phyloP scores from a whole-genome alignment of 2,888 invertebrate genomes.

The Brachypalpus laphriformis region DNA sequence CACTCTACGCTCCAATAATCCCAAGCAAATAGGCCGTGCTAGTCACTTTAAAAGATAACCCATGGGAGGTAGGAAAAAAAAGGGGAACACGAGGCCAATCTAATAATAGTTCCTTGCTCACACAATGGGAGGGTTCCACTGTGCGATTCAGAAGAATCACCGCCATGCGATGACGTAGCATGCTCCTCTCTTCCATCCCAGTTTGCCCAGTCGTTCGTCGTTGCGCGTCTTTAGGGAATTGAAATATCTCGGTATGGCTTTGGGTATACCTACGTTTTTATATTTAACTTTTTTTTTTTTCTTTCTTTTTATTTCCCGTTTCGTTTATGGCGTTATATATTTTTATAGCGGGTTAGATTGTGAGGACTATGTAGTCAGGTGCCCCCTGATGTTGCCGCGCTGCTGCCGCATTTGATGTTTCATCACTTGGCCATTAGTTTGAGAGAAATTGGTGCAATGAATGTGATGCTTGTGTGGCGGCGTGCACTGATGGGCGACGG shows the following conservation, averaged over 20 bases:
- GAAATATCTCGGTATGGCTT: slow-evolving; percentile 48
- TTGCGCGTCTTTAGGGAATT: slow-evolving; percentile 60
- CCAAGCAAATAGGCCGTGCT: slow-evolving; percentile 61
- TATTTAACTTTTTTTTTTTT: slow-evolving; percentile 4
- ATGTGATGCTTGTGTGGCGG: slow-evolving; percentile 22
- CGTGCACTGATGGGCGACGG: slow-evolving; percentile 28
- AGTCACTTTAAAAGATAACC: slow-evolving; percentile 37
- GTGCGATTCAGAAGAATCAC: slow-evolving; percentile 55
- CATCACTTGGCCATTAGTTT: slow-evolving; percentile 70
- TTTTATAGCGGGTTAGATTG: slow-evolving; percentile 60
- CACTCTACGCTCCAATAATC: slow-evolving; percentile 64
- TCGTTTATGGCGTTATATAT: slow-evolving; percentile 63
- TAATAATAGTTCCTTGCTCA: slow-evolving; percentile 69
- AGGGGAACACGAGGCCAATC: slow-evolving; percentile 73
- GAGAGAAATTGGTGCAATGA: slow-evolving; percentile 60
- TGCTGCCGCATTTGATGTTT: slow-evolving; percentile 71
- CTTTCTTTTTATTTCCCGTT: slow-evolving; percentile 54
- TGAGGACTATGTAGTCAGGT: slow-evolving; percentile 50
- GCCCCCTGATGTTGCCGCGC: slow-evolving; percentile 53
- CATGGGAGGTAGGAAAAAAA: slow-evolving; percentile 47
- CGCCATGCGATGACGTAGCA: slow-evolving; percentile 59
- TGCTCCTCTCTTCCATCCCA: not conserved
- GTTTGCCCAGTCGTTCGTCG: not conserved
- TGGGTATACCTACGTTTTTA: slow-evolving; percentile 30
- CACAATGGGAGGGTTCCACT: slow-evolving; percentile 69